Evolutionary conservation across 2,797 vertebrate genomes (phyloP), one percentile per base, ranked within the genome.

Genomic region (Poeciliopsis infans): DNA sequence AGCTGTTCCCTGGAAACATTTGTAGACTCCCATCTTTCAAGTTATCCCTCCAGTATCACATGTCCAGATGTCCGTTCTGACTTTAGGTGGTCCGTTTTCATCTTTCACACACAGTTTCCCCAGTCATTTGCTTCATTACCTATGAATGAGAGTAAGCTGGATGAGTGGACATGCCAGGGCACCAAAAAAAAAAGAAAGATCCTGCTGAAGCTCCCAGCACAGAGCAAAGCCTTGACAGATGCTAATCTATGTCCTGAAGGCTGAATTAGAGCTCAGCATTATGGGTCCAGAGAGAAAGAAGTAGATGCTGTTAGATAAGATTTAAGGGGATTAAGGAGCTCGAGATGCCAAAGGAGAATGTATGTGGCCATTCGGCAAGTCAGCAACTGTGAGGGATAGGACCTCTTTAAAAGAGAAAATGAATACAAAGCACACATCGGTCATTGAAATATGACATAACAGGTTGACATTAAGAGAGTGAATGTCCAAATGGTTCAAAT

Each of bases 121-220:
- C 85, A 45, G 81, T 86, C 45, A 72, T 74, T 61, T 74, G 87
- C 85, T 87, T 90, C 87, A 89, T 92, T 90, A 91, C 84, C 89
- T 87, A 78, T 80, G 84, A 89, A 87, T 88, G 84, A 80, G 85
- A 75, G 90, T 91, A 91, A 92, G 91, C 90, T 90, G 91, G 78
- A 88, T 88, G 85, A 91, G 79, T 79, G 78, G 84, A 87, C 74
- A 83, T 91, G 88, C 85, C 88, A 87, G 82, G 78, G 80, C 66
- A 72, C 75, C 84, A 80, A 88, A 86, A 23, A 53, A 53, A 53
- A 55, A 55, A 25, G 8, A 59, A 59, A 33, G 82, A 59, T 69
- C 82, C 77, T 88, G 86, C 90, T 85, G 88, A 86, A 87, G 71
- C 87, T 86, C 81, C 86, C 72, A 77, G 85, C 78, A 28, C 75